phyloP scores from a whole-genome alignment of 64 coral and sea anemone genomes.

The Dendrophyllia cribrosa region DNA sequence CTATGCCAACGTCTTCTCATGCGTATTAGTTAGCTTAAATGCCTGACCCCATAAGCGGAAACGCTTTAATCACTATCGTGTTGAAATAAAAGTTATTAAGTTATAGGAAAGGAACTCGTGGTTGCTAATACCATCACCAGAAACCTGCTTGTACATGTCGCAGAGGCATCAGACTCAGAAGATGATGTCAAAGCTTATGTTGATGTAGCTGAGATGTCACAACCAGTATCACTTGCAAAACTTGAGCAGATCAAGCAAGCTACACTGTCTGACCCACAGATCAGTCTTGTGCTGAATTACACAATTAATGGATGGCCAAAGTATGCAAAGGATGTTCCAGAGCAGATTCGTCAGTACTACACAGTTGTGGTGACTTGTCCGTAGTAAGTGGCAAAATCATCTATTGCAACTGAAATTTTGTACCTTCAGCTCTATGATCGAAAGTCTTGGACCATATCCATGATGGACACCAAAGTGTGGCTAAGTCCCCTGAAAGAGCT shows the following conservation, averaged over 20 bases:
- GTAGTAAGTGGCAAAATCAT: conserved; percentile 35
- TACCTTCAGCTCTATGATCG: not conserved
- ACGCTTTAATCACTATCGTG: too few relatives aligned
- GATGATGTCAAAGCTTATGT: conserved; percentile 34
- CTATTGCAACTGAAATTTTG: not conserved
- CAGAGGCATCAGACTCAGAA: not conserved
- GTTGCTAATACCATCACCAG: conserved; percentile 11
- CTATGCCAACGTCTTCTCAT: conserved; percentile 6
- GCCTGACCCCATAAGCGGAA: too few relatives aligned
- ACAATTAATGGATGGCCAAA: conserved; percentile 29
- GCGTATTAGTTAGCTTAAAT: too few relatives aligned
- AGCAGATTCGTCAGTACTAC: not conserved
- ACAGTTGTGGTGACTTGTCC: conserved; percentile 7
- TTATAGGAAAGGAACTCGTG: conserved; percentile 31
- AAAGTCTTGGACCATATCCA: conserved; percentile 40
- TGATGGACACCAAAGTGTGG: conserved; percentile 19
- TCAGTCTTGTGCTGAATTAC: not conserved
- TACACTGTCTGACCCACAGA: not conserved
- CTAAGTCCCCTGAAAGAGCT: conserved; percentile 19
- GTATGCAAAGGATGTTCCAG: conserved; percentile 1
- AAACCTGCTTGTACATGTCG: not conserved
- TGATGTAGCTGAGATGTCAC: not conserved
- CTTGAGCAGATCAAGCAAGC: not conserved
- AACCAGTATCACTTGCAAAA: conserved; percentile 6
- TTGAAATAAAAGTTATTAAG: too few relatives aligned